These are phyloP conservation scores for Polyommatus icarus DNA, from an alignment of 2,888 invertebrate genomes.

Conservation along the genomic window DNA sequence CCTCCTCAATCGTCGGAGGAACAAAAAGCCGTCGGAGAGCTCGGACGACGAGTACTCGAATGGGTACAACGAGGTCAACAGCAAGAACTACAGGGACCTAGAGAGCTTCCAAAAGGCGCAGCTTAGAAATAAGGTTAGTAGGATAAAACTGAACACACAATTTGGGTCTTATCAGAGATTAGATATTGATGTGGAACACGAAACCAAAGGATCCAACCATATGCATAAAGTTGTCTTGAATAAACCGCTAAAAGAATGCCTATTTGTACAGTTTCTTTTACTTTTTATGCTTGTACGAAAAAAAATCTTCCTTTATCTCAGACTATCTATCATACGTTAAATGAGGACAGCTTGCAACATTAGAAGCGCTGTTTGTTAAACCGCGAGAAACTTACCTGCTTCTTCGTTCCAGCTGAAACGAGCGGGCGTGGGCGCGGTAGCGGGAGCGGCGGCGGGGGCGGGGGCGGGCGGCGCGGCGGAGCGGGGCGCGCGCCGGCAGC, in stretches of 20 bases:
- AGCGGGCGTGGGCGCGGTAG: conserved; percentile 47
- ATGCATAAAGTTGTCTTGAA: too few relatives aligned
- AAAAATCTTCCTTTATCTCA: too few relatives aligned
- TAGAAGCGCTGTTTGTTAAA: too few relatives aligned
- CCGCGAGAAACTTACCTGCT: background rate
- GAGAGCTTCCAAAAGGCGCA: conserved; percentile 96
- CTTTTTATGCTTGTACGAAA: too few relatives aligned
- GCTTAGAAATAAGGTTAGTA: conserved; percentile 90
- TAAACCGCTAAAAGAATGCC: too few relatives aligned
- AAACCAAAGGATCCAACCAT: too few relatives aligned
- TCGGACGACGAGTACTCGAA: conserved; percentile 87
- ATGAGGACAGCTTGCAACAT: too few relatives aligned
- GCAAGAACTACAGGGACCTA: conserved; percentile 89
- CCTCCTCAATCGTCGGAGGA: conserved; percentile 87
- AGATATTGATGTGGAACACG: too few relatives aligned
- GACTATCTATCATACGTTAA: too few relatives aligned
- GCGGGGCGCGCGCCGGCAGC: conserved; percentile 82
- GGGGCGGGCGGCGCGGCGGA: conserved; percentile 38
- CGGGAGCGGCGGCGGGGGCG: background rate
- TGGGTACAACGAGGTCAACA: conserved; percentile 78
- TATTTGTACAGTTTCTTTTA: too few relatives aligned
- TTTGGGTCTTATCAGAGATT: background rate
- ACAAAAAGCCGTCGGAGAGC: conserved; percentile 88
- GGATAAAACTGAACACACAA: background rate
- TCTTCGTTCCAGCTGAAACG: conserved; percentile 83